Evolutionary conservation across 1,140 invertebrate species (phyloP).

Genomic region (Macrosteles quadrilineatus): DNA sequence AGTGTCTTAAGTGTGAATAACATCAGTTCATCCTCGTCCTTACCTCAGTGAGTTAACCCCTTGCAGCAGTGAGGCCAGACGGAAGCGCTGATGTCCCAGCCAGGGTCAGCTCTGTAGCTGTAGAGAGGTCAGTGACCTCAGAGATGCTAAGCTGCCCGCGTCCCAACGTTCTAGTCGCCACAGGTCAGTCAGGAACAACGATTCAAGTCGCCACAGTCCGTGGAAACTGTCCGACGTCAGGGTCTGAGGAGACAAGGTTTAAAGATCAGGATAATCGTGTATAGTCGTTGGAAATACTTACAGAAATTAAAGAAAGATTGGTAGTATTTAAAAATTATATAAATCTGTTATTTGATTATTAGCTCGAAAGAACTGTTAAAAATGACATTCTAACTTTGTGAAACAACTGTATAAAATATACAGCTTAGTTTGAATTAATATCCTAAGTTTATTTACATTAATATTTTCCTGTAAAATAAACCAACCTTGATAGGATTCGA

Average conservation of each 20-base stretch:
- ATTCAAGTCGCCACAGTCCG: conserved; percentile 45
- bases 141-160: conserved; percentile 44
- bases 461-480: no score
- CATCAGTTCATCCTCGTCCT: no score
- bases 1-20: no score
- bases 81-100: conserved; percentile 60
- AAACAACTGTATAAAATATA: not conserved
- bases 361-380: not conserved
- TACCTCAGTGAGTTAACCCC: conserved; percentile 56
- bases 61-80: conserved; percentile 59
- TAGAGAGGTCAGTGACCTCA: conserved; percentile 41
- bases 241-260: conserved; percentile 33
- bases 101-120: conserved; percentile 58
- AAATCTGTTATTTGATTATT: not conserved
- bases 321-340: not conserved
- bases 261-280: not conserved
- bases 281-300: conserved; percentile 26
- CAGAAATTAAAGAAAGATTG: not conserved
- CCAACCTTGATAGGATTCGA: conserved; percentile 66
- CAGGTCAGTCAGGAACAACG: conserved; percentile 44
- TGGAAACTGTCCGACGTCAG: conserved; percentile 49
- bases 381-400: not conserved
- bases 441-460: not conserved
- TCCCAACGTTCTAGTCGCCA: conserved; percentile 47
- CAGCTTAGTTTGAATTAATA: not conserved